phyloP scores from a whole-genome alignment of 2,113 vertebrate species.

The Petrocephalus microphthalmus region DNA sequence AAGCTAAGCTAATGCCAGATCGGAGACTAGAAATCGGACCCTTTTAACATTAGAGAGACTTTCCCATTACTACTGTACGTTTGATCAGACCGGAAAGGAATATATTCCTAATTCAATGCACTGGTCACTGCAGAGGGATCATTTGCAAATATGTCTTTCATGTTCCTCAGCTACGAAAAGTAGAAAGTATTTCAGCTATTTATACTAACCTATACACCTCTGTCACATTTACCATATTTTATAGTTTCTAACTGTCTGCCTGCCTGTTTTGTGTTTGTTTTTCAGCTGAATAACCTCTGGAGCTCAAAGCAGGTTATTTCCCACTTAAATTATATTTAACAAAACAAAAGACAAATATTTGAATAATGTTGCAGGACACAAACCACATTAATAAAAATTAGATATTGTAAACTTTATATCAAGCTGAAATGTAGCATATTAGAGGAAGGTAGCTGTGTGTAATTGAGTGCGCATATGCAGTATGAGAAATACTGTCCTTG shows the following conservation, averaged over 20 bases:
- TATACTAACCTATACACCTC: background rate
- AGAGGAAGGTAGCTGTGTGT: background rate
- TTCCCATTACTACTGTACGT: background rate
- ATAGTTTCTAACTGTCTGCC: background rate
- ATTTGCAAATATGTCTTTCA: conserved; percentile 5
- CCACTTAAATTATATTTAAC: background rate
- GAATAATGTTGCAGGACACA: background rate
- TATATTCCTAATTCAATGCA: background rate
- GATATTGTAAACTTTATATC: background rate
- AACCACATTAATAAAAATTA: background rate
- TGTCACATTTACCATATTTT: conserved; percentile 6
- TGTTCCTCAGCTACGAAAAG: background rate
- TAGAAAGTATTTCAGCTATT: background rate
- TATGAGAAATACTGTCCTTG: background rate
- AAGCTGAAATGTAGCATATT: background rate
- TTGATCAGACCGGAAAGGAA: background rate
- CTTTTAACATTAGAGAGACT: background rate
- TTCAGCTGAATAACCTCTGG: background rate
- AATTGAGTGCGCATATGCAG: background rate
- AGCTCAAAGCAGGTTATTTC: background rate
- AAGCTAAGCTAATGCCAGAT: background rate
- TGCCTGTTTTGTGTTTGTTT: background rate
- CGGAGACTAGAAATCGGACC: background rate
- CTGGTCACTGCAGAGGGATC: background rate
- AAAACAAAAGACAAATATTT: background rate